Evolutionary conservation across 2,113 vertebrate species (phyloP).

Genomic region (Phrynocephalus versicolor): DNA sequence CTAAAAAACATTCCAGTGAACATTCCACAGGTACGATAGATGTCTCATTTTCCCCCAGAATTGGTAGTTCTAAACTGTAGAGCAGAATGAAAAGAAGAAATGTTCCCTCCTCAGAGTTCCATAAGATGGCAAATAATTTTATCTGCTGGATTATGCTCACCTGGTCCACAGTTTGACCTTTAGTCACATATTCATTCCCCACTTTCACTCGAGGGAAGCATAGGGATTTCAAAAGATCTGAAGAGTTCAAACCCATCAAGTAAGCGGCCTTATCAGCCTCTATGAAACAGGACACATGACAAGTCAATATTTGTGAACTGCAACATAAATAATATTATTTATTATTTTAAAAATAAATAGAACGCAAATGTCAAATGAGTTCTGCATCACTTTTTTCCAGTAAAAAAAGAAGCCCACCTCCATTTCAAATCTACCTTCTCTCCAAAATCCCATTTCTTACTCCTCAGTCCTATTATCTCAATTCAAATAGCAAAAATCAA

Average conservation of each 20-base stretch:
- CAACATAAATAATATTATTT: too few species aligned
- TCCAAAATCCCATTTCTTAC: neutral
- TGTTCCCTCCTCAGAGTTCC: neutral
- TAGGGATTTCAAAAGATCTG: slow-evolving; percentile 77
- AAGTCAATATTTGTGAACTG: neutral
- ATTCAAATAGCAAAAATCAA: neutral
- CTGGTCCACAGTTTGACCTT: slow-evolving; percentile 80
- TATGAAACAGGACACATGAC: slow-evolving; percentile 35
- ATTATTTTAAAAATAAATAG: neutral
- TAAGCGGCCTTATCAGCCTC: slow-evolving; percentile 80
- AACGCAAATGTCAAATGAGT: neutral
- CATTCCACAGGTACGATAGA: neutral
- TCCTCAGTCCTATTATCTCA: neutral
- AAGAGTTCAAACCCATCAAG: slow-evolving; percentile 79
- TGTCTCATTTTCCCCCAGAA: neutral
- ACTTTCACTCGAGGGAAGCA: slow-evolving; percentile 80
- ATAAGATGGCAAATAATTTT: neutral
- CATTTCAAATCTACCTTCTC: neutral
- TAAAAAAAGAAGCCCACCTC: neutral
- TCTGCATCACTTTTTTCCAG: neutral
- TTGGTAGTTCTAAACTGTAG: too few species aligned
- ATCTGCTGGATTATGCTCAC: slow-evolving; percentile 41
- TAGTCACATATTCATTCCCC: slow-evolving; percentile 77
- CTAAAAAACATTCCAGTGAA: neutral
- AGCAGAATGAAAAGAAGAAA: neutral